Conservation (phyloP, 30 jellyfish, hydroid and myxozoan species). For the Aurelia aurita complex sp. Pacific region DNA sequence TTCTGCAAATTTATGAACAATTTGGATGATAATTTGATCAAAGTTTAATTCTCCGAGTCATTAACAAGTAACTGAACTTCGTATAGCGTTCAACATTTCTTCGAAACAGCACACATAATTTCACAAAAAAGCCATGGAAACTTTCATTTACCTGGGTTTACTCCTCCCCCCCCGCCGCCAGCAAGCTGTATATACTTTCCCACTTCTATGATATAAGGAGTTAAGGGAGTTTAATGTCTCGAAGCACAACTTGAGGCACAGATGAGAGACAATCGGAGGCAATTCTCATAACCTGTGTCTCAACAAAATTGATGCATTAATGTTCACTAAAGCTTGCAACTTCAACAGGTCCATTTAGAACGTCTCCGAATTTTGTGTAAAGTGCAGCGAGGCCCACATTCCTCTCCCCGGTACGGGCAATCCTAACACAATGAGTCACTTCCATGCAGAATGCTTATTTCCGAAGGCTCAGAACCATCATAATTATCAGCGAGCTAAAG, state of each 20-base stretch:
- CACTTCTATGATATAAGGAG: too few relatives aligned
- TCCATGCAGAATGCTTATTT: constrained; percentile 9
- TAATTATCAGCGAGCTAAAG: constrained; percentile 31
- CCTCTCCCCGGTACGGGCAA: background rate
- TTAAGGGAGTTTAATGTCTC: background rate
- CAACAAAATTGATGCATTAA: background rate
- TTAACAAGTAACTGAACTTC: too few relatives aligned
- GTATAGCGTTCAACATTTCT: too few relatives aligned
- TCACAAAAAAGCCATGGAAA: too few relatives aligned
- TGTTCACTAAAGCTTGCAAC: background rate
- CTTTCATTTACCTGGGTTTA: too few relatives aligned
- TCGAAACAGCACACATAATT: too few relatives aligned
- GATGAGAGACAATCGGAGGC: background rate
- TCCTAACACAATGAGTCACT: constrained; percentile 14
- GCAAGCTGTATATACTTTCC: too few relatives aligned
- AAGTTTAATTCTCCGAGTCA: too few relatives aligned
- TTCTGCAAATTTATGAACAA: too few relatives aligned
- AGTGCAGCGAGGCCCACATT: background rate
- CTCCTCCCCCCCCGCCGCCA: too few relatives aligned
- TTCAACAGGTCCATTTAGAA: background rate
- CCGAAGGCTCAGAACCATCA: background rate
- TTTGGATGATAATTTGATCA: too few relatives aligned
- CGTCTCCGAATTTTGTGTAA: background rate
- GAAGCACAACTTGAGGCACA: background rate
- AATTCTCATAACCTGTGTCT: constrained; percentile 13